A percentile compares a stretch with the other conserved stretches of the same genome.
Evolutionary conservation across 2,888 invertebrate genomes (phyloP).

Genomic region (Linyphia triangularis): DNA sequence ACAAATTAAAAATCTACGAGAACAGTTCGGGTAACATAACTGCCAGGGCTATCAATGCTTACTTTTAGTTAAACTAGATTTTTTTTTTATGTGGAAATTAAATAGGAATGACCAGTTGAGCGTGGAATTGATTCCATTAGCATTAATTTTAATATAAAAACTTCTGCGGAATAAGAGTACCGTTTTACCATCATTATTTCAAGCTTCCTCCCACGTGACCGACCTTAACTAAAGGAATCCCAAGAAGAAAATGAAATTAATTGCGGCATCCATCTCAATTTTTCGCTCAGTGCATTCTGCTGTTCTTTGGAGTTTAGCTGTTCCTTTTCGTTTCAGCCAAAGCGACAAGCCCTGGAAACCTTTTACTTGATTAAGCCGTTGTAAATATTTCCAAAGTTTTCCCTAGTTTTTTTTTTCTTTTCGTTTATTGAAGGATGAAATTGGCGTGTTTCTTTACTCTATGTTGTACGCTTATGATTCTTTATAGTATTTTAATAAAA

Average conservation of each 20-base stretch:
- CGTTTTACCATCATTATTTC: background rate
- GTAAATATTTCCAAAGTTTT: slow-evolving; percentile 36
- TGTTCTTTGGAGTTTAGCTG: slow-evolving; percentile 38
- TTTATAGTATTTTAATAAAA: too few relatives aligned
- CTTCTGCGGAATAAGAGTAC: background rate
- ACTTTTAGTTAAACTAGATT: too few relatives aligned
- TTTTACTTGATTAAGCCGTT: slow-evolving; percentile 46
- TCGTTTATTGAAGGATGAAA: background rate
- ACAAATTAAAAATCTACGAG: too few relatives aligned
- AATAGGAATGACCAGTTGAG: background rate
- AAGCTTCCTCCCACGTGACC: background rate
- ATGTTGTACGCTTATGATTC: too few relatives aligned
- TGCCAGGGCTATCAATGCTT: too few relatives aligned
- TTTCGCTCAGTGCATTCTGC: slow-evolving; percentile 66
- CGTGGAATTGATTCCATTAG: background rate
- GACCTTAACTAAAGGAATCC: slow-evolving; percentile 4
- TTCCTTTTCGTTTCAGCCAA: slow-evolving; percentile 1
- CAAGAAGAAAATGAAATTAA: slow-evolving; percentile 61
- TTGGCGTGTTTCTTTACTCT: too few relatives aligned
- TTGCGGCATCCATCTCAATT: slow-evolving; percentile 68
- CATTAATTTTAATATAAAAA: background rate
- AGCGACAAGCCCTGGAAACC: slow-evolving; percentile 6
- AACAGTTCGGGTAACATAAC: too few relatives aligned
- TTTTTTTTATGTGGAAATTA: too few relatives aligned
- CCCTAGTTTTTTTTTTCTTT: background rate